Evolutionary conservation across 2,113 vertebrate species (phyloP).

Genomic region (Passer domesticus): DNA sequence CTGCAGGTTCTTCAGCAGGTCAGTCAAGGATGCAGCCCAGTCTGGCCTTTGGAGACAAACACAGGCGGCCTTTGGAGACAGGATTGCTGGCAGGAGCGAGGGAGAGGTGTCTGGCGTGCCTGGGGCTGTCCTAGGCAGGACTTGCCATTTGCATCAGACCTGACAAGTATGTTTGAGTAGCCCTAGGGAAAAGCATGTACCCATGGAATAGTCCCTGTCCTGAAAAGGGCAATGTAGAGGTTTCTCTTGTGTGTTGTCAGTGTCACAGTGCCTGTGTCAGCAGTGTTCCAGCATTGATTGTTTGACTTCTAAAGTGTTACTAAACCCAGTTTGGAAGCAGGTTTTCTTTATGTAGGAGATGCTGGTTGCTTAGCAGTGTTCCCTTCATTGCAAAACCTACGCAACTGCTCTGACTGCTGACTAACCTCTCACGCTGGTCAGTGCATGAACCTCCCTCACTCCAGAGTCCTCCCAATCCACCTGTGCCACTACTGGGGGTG

Average conservation of each 20-base stretch:
- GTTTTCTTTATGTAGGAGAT: background rate
- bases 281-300: background rate
- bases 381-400: background rate
- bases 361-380: background rate
- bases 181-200: background rate
- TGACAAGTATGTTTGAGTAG: background rate
- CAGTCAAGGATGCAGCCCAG: no score
- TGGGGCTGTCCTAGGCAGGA: background rate
- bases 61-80: background rate
- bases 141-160: background rate
- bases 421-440: background rate
- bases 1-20: background rate
- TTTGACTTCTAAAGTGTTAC: background rate
- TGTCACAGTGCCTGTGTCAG: background rate
- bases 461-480: background rate
- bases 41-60: background rate
- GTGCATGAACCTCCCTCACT: background rate
- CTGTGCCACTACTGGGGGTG: accelerated
- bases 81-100: background rate
- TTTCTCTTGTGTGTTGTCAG: background rate
- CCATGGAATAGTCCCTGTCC: background rate
- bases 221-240: background rate
- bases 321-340: background rate
- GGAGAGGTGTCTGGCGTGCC: background rate
- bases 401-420: background rate